These are phyloP conservation scores for Eulithis prunata DNA, from an alignment of 2,888 invertebrate species.

Conservation along the genomic window DNA sequence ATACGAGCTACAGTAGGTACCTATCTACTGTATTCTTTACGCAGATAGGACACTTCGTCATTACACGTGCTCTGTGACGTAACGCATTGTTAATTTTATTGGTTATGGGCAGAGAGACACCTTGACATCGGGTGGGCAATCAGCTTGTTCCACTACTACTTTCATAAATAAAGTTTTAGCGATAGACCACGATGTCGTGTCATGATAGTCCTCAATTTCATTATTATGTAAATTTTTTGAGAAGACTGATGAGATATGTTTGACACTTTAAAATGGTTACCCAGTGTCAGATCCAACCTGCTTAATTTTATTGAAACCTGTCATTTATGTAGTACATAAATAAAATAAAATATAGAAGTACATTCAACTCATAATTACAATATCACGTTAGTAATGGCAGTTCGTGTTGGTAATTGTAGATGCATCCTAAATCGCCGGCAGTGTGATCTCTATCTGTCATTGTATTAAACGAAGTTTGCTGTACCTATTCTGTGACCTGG, in stretches of 20 bases:
- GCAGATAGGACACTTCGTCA: neutral
- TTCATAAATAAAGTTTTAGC: no score
- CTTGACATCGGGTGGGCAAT: no score
- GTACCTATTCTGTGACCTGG: conserved; percentile 73
- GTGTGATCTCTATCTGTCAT: conserved; percentile 77
- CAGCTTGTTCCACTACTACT: no score
- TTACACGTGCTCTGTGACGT: no score
- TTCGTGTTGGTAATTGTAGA: conserved; percentile 65
- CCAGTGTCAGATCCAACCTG: no score
- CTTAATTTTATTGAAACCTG: no score
- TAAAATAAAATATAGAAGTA: conserved; percentile 11
- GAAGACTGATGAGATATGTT: no score
- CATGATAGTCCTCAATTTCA: neutral
- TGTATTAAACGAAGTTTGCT: conserved; percentile 75
- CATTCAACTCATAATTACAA: conserved; percentile 66
- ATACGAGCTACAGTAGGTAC: conserved; percentile 30
- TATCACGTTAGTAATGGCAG: conserved; percentile 55
- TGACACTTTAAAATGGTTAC: no score
- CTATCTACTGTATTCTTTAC: conserved; percentile 9
- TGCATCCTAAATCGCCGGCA: conserved; percentile 70
- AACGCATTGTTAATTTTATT: no score
- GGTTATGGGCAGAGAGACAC: no score
- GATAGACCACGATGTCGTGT: neutral
- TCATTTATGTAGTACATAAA: no score
- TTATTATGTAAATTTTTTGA: neutral